Conservation (phyloP, 2,888 invertebrate species). For the Nephrotoma appendiculata region DNA sequence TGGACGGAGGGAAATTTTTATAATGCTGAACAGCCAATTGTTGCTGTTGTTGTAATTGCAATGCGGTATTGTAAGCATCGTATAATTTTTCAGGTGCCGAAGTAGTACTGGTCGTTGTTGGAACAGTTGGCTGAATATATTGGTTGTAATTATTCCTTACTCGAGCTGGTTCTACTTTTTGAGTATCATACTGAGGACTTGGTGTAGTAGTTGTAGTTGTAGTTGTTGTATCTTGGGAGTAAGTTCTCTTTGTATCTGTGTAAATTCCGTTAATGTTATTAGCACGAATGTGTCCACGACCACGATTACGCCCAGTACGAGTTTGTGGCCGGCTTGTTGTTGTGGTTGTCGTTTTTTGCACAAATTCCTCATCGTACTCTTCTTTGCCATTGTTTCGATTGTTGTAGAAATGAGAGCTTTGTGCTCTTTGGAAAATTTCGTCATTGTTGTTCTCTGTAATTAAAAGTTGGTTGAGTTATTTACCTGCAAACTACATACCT, state of each 20-base stretch:
- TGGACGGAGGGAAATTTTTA: not conserved
- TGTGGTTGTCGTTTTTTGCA: slow-evolving; percentile 17
- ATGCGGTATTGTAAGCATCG: not conserved
- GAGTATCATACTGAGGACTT: not conserved
- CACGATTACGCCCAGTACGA: not conserved
- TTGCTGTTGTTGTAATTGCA: not conserved
- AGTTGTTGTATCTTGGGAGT: not conserved
- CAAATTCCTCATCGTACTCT: slow-evolving; percentile 36
- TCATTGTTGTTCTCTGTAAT: slow-evolving; percentile 28
- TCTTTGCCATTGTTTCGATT: slow-evolving; percentile 45
- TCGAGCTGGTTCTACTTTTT: not conserved
- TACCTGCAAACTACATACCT: not conserved
- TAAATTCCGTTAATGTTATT: not conserved
- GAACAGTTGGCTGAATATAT: not conserved
- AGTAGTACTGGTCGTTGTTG: not conserved
- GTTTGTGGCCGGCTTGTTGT: not conserved
- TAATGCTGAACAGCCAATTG: not conserved
- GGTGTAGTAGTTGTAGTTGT: not conserved
- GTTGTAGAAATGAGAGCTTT: slow-evolving; percentile 63
- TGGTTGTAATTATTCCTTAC: not conserved
- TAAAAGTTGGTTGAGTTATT: slow-evolving; percentile 10
- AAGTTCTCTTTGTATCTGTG: not conserved
- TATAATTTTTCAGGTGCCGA: not conserved
- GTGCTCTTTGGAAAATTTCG: slow-evolving; percentile 53
- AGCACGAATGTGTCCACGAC: slow-evolving; percentile 1